Base-by-base conservation (phyloP, 2,113 vertebrate species). In the Oreotrochilus melanogaster region DNA sequence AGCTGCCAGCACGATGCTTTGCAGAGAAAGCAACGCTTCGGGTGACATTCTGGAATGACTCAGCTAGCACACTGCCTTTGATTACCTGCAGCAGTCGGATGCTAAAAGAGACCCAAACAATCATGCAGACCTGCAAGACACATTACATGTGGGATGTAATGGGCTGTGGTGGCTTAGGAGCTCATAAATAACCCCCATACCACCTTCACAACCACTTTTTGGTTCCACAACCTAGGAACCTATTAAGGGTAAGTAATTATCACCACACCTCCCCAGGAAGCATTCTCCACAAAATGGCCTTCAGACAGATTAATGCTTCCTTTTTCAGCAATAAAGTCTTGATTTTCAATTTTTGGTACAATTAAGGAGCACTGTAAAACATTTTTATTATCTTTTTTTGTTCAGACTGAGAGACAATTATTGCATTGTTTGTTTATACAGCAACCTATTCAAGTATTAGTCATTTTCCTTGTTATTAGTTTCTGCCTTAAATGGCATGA, bases 351-450 rank as follows among this genome's bases (percentile, higher is more conserved):
- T 97, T 96, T 94, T 93, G 53, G 83, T 89, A 93, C 79, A 31
- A 97, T 97, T 97, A 96, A 93, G 60, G 81, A 96, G 66, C 71
- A 88, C 88, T 94, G 89, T 96, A 97, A 97, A 97, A 93, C 75
- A 95, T 79, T 96, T 98, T 97, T 97, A 96, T 97, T 96, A 92
- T 97, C 93, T 97, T 96, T 97, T 96, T 93, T 95, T 94, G 54
- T 82, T 89, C 89, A 94, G 95, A 86, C 76, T 94, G 85, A 96
- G 85, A 96, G 86, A 96, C 96, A 98, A 97, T 97, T 98, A 97
- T 86, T 89, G 37, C 82, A 70, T 18, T 96, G 67, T 96, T 97
- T 97, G 89, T 96, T 94, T 95, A 97, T 95, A 93, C 87, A 96
- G 83, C 75, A 97, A 94, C 91, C 89, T 95, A 91, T 89, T 96